phyloP scores from a whole-genome alignment of 2,888 invertebrate genomes.

The Xestia c-nigrum region DNA sequence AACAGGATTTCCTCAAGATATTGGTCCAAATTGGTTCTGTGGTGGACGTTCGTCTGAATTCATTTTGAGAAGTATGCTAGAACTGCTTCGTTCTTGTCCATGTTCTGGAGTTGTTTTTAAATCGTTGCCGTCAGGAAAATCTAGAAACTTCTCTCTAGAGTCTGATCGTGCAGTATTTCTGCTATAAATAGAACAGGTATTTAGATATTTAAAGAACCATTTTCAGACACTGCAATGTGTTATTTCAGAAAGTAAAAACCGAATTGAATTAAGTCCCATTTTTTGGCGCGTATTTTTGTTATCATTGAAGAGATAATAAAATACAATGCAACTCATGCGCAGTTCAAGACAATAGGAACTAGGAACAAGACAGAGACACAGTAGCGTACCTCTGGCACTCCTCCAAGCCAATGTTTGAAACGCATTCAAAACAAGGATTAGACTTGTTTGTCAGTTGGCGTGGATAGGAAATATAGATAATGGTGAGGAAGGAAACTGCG shows the following conservation, averaged over 20 bases:
- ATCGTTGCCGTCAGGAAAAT: background rate
- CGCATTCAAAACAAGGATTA: slow-evolving; percentile 61
- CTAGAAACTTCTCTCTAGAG: slow-evolving; percentile 28
- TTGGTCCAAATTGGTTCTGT: background rate
- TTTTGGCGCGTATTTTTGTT: background rate
- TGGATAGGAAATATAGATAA: slow-evolving; percentile 77
- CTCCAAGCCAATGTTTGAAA: slow-evolving; percentile 41
- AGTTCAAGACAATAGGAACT: slow-evolving; percentile 26
- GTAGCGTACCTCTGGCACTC: slow-evolving; percentile 27
- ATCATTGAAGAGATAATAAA: background rate
- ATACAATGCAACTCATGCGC: slow-evolving; percentile 28
- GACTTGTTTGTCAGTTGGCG: slow-evolving; percentile 67
- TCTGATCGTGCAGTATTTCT: background rate
- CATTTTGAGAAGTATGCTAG: background rate
- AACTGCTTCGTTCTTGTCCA: background rate
- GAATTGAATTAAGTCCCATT: background rate
- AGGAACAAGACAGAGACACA: slow-evolving; percentile 14
- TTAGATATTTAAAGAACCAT: background rate
- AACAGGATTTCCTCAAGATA: background rate
- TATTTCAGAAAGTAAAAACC: background rate
- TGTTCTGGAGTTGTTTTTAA: background rate
- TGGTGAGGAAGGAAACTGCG: slow-evolving; percentile 86
- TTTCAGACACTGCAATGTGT: background rate
- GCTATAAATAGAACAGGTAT: slow-evolving; percentile 2
- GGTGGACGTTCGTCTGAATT: background rate